Evolutionary conservation across 2,113 vertebrate genomes (phyloP).

Genomic region (Tursiops truncatus): DNA sequence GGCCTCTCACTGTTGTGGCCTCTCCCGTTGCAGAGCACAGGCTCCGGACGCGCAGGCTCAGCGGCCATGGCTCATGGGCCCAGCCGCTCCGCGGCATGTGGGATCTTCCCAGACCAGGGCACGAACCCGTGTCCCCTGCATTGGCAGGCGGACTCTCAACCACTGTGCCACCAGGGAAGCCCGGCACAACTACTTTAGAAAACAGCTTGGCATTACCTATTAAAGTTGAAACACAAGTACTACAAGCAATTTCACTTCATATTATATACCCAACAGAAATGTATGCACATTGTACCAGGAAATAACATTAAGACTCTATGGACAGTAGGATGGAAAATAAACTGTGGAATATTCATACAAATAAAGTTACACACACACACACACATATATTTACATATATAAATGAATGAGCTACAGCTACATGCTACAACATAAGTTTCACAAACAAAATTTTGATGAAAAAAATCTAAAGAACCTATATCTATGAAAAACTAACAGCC

Average conservation of each 20-base stretch:
- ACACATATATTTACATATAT: neutral
- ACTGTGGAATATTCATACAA: neutral
- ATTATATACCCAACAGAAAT: neutral
- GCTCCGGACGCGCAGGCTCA: too few relatives aligned
- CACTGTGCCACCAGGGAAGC: too few relatives aligned
- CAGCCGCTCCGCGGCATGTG: too few relatives aligned
- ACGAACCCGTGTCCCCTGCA: too few relatives aligned
- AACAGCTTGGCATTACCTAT: neutral
- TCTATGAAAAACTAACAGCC: neutral
- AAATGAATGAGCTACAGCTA: neutral
- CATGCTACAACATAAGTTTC: neutral
- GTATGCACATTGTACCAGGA: neutral
- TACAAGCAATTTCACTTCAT: neutral
- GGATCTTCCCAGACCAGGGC: too few relatives aligned
- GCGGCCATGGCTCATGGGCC: too few relatives aligned
- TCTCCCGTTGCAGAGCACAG: too few relatives aligned
- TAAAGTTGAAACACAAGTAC: neutral
- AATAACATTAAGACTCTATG: neutral
- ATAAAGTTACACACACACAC: neutral
- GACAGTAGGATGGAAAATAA: neutral
- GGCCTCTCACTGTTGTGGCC: too few relatives aligned
- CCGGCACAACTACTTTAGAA: neutral
- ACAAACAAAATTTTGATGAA: neutral
- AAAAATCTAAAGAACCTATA: neutral
- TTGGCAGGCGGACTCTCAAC: too few relatives aligned